Conservation (phyloP, 2,888 invertebrate genomes). For the Drosophila hamatofila region DNA sequence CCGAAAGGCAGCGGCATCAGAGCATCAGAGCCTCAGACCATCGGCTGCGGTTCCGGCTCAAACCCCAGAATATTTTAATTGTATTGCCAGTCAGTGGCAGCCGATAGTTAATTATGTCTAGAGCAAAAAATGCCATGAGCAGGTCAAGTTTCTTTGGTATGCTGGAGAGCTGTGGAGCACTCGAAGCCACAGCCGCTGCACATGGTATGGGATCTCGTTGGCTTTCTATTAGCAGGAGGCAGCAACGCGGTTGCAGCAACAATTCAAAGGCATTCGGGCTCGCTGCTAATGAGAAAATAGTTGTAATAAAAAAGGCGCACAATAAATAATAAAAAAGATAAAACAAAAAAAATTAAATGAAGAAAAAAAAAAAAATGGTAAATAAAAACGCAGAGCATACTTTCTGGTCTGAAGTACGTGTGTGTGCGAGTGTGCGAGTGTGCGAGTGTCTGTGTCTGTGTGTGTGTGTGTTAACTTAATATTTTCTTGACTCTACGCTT, state of each 20-base stretch:
- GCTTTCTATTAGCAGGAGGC: slow-evolving; percentile 5
- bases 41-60: neutral
- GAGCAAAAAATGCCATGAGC: neutral
- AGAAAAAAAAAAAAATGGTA: neutral
- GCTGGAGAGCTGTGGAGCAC: neutral
- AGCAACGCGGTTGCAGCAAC: neutral
- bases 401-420: slow-evolving; percentile 28
- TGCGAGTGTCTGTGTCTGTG: slow-evolving; percentile 23
- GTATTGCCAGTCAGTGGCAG: slow-evolving; percentile 1
- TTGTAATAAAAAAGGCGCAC: slow-evolving; percentile 8
- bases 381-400: slow-evolving; percentile 35
- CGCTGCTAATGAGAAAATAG: slow-evolving; percentile 40
- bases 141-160: slow-evolving; percentile 4
- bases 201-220: neutral
- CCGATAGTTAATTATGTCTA: slow-evolving; percentile 11
- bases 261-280: slow-evolving; percentile 3
- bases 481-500: slow-evolving; percentile 61
- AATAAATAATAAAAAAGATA: slow-evolving; percentile 1
- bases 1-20: neutral
- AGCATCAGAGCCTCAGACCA: too few species aligned
- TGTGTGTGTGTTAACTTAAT: slow-evolving; percentile 61
- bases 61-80: slow-evolving; percentile 4
- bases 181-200: neutral
- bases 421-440: neutral
- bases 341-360: neutral